phyloP scores from a whole-genome alignment of 2,888 invertebrate genomes.

The Lasius fuliginosus region DNA sequence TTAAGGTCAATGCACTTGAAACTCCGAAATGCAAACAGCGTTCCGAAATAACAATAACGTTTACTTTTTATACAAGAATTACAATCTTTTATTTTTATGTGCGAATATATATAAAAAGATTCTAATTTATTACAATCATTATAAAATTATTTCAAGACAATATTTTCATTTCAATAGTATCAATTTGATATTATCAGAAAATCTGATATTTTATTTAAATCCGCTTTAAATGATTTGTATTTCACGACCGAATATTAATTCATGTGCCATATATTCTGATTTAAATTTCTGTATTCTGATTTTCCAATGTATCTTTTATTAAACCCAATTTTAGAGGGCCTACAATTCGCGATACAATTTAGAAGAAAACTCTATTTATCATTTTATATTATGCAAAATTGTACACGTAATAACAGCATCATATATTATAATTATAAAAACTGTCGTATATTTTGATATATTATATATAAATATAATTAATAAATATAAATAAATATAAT shows the following conservation, averaged over 20 bases:
- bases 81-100: not conserved
- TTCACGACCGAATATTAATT: not conserved
- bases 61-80: not conserved
- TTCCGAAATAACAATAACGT: not conserved
- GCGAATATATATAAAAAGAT: not conserved
- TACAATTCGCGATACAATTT: not conserved
- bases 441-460: not conserved
- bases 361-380: not conserved
- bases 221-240: not conserved
- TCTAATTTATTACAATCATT: not conserved
- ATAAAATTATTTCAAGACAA: constrained; percentile 1
- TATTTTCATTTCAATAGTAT: not conserved
- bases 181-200: not conserved
- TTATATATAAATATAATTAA: too few relatives aligned
- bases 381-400: not conserved
- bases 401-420: not conserved
- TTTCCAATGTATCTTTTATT: not conserved
- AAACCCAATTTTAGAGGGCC: not conserved
- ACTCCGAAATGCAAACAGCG: constrained; percentile 19
- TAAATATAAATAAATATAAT: too few relatives aligned
- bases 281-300: not conserved
- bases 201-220: not conserved
- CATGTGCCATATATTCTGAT: not conserved
- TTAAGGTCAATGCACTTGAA: constrained; percentile 40
- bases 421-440: not conserved